phyloP scores from a whole-genome alignment of 1,140 invertebrate genomes.

The Atta cephalotes region DNA sequence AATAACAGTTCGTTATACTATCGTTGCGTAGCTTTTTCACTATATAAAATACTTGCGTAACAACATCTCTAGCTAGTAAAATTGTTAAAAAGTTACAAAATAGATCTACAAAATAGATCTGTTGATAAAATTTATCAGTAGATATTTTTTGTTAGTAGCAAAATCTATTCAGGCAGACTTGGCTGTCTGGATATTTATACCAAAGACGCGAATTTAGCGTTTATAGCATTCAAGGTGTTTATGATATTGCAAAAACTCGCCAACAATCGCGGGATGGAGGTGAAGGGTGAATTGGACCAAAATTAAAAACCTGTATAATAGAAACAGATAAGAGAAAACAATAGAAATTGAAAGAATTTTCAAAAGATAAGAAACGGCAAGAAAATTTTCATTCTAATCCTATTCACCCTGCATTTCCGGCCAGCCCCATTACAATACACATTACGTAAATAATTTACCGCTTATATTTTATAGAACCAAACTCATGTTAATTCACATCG shows the following conservation, averaged over 20 bases:
- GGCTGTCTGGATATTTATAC: neutral
- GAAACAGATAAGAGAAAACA: neutral
- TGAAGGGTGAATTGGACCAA: slow-evolving; percentile 31
- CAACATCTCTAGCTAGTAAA: too few species aligned
- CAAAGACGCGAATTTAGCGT: neutral
- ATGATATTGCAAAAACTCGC: slow-evolving; percentile 36
- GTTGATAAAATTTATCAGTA: too few species aligned
- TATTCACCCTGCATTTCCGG: slow-evolving; percentile 20
- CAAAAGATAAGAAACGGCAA: neutral
- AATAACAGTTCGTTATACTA: too few species aligned
- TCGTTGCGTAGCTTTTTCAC: too few species aligned
- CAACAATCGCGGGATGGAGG: slow-evolving; percentile 1
- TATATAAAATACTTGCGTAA: too few species aligned
- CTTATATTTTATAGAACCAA: neutral
- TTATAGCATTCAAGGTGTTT: neutral
- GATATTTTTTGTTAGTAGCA: too few species aligned
- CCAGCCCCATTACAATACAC: neutral
- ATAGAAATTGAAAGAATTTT: neutral
- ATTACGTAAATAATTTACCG: slow-evolving; percentile 44
- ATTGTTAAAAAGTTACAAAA: too few species aligned
- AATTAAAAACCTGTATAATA: neutral
- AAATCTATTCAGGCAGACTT: too few species aligned
- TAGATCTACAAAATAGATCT: too few species aligned
- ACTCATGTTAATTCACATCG: neutral
- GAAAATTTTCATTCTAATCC: slow-evolving; percentile 18